Evolutionary conservation across 1,140 invertebrate genomes (phyloP).

Genomic region (Aradophagus sp.): DNA sequence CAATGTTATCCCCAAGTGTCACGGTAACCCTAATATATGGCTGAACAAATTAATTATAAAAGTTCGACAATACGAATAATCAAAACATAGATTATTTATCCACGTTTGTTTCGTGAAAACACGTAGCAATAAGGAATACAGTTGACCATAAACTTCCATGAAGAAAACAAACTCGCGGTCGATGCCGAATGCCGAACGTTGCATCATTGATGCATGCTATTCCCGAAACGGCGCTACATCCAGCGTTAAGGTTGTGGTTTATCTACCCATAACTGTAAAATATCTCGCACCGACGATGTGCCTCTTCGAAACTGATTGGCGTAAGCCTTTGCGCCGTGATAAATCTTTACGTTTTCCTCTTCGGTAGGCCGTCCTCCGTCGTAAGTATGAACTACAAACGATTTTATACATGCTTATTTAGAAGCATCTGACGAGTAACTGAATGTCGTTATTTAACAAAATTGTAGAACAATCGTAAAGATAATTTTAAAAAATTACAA

Average conservation of each 20-base stretch:
- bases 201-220: slow-evolving; percentile 73
- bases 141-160: slow-evolving; percentile 66
- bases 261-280: slow-evolving; percentile 73
- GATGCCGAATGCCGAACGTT: slow-evolving; percentile 65
- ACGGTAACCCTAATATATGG: too few species aligned
- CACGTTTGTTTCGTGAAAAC: slow-evolving; percentile 25
- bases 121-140: slow-evolving; percentile 55
- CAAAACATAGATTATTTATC: slow-evolving; percentile 42
- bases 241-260: slow-evolving; percentile 70
- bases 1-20: too few species aligned
- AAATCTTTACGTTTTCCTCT: slow-evolving; percentile 61
- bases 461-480: slow-evolving; percentile 1
- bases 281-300: slow-evolving; percentile 63
- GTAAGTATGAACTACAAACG: slow-evolving; percentile 39
- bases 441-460: slow-evolving; percentile 15
- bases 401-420: slow-evolving; percentile 15
- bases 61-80: slow-evolving; percentile 39
- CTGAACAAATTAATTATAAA: slow-evolving; percentile 47
- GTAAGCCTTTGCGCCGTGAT: slow-evolving; percentile 59
- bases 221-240: slow-evolving; percentile 70
- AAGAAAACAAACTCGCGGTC: slow-evolving; percentile 71
- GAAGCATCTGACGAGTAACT: slow-evolving; percentile 36
- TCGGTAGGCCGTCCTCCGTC: slow-evolving; percentile 42
- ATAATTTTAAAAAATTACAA: slow-evolving; percentile 2
- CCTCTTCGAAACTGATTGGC: slow-evolving; percentile 64